These are phyloP conservation scores for Diadophis punctatus DNA, from an alignment of 2,113 vertebrate genomes.

Conservation along the genomic window DNA sequence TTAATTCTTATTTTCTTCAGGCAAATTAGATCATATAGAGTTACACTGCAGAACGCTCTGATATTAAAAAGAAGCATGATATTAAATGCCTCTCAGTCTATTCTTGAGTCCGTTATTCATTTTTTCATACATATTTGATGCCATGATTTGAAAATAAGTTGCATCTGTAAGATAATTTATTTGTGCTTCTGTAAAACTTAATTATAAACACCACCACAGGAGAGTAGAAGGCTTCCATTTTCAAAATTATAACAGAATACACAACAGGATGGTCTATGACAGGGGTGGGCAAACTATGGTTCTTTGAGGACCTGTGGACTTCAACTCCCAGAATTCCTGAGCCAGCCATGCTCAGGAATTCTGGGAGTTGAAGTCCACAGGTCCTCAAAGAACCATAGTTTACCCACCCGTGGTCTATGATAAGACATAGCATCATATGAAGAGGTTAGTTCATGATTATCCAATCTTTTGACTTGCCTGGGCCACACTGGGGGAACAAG, in stretches of 20 bases:
- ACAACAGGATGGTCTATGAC: background rate
- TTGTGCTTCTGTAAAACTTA: constrained; percentile 47
- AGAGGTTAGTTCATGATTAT: background rate
- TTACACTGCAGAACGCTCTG: constrained; percentile 47
- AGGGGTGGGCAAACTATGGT: too few species aligned
- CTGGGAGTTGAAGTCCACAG: too few species aligned
- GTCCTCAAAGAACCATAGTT: too few species aligned
- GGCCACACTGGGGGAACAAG: background rate
- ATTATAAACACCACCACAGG: constrained; percentile 29
- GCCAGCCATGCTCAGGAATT: too few species aligned
- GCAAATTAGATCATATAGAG: constrained; percentile 54
- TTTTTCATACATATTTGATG: constrained; percentile 15
- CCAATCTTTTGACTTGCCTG: background rate
- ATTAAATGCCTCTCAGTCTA: constrained; percentile 57
- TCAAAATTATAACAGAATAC: background rate
- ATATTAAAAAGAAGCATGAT: constrained; percentile 54
- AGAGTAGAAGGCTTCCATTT: constrained; percentile 25
- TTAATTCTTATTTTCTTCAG: constrained; percentile 44
- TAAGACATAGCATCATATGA: background rate
- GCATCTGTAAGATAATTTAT: constrained; percentile 39
- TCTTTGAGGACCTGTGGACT: too few species aligned
- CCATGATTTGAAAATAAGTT: constrained; percentile 52
- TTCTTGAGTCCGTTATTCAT: constrained; percentile 44
- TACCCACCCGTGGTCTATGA: too few species aligned
- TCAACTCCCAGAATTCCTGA: too few species aligned